These are phyloP conservation scores for Bostrychus sinensis DNA, from an alignment of 2,113 vertebrate genomes.

Conservation along the genomic window DNA sequence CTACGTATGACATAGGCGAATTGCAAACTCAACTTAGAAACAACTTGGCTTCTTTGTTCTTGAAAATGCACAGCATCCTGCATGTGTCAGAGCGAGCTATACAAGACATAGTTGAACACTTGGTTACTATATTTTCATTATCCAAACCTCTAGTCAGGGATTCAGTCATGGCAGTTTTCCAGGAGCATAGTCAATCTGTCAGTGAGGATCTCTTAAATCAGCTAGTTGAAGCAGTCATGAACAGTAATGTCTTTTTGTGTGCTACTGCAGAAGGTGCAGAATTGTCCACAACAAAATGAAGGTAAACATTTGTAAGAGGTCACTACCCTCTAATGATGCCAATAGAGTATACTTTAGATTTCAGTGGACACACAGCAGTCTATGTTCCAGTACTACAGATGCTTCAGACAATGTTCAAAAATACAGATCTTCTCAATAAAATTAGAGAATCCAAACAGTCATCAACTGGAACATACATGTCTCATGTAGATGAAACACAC, in stretches of 20 bases:
- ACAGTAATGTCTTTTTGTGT: slow-evolving; percentile 40
- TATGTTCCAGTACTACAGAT: slow-evolving; percentile 43
- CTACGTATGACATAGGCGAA: neutral
- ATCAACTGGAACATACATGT: neutral
- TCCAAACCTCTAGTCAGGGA: slow-evolving; percentile 30
- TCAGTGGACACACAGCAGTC: slow-evolving; percentile 11
- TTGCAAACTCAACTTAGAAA: neutral
- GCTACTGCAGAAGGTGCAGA: slow-evolving; percentile 21
- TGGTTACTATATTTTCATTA: neutral
- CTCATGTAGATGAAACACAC: slow-evolving; percentile 21
- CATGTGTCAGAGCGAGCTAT: neutral
- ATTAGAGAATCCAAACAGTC: slow-evolving; percentile 29
- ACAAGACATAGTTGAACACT: neutral
- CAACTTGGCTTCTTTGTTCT: neutral
- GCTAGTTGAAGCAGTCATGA: slow-evolving; percentile 32
- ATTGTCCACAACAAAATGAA: slow-evolving; percentile 30
- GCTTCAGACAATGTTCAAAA: slow-evolving; percentile 39
- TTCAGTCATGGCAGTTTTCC: slow-evolving; percentile 7
- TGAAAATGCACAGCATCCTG: neutral
- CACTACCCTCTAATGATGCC: slow-evolving; percentile 33
- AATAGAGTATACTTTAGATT: slow-evolving; percentile 19
- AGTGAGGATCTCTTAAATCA: slow-evolving; percentile 27
- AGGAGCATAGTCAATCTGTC: slow-evolving; percentile 14
- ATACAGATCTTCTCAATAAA: slow-evolving; percentile 32
- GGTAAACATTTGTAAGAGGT: slow-evolving; percentile 26